phyloP scores from a whole-genome alignment of 2,797 vertebrate species.

The Ambastaia sidthimunki region DNA sequence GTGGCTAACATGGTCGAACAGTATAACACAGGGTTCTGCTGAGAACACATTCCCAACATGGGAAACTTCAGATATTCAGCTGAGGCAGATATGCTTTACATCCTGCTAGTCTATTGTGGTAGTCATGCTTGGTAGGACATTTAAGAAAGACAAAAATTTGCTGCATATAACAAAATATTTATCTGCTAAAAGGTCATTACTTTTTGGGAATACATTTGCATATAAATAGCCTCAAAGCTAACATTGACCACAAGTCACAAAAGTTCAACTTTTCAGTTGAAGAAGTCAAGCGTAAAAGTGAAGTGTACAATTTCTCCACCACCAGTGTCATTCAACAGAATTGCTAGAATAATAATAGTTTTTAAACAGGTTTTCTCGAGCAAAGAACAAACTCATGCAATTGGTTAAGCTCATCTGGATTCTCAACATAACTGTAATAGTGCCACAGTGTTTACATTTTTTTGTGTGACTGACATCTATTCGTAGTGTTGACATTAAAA shows the following conservation, averaged over 20 bases:
- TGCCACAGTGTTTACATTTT: background rate
- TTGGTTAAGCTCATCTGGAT: no score
- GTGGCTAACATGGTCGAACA: conserved; percentile 10
- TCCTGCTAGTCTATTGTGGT: background rate
- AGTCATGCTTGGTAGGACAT: no score
- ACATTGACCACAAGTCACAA: no score
- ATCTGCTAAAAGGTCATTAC: no score
- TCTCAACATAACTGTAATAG: no score
- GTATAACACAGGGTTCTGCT: background rate
- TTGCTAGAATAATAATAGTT: background rate
- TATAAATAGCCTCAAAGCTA: no score
- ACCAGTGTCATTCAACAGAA: background rate
- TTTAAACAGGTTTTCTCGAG: no score
- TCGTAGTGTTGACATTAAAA: background rate
- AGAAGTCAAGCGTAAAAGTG: background rate
- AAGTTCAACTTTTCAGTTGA: no score
- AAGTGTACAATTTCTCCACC: background rate
- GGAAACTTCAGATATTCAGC: background rate
- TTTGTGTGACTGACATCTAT: background rate
- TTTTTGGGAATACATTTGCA: no score
- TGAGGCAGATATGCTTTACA: conserved; percentile 5
- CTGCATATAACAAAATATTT: no score
- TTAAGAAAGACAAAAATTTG: no score
- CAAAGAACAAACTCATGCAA: background rate
- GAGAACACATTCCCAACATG: conserved; percentile 31